These are phyloP conservation scores for Intellagama lesueurii DNA, from an alignment of 2,797 vertebrate species.

Conservation along the genomic window DNA sequence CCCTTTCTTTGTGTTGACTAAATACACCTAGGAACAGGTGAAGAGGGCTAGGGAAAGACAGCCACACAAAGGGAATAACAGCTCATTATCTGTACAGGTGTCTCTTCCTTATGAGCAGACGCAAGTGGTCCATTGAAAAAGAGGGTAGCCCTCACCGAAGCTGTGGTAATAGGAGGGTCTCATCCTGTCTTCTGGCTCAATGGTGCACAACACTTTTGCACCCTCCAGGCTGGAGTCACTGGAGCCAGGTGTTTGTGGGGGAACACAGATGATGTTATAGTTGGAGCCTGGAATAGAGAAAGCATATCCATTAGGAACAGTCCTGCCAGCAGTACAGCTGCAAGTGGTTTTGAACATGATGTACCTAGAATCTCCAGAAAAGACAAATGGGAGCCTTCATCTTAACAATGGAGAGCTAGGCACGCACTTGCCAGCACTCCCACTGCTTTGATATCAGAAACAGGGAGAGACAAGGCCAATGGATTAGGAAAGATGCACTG, in stretches of 20 bases:
- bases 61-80: not conserved
- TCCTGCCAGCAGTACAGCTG: no score
- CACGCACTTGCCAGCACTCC: not conserved
- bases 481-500: not conserved
- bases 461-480: no score
- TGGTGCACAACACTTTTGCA: slow-evolving; percentile 86
- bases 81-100: not conserved
- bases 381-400: not conserved
- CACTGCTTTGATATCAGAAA: not conserved
- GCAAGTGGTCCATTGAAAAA: accelerated
- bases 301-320: not conserved
- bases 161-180: slow-evolving; percentile 95
- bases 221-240: slow-evolving; percentile 82
- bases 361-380: not conserved
- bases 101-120: not conserved
- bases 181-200: slow-evolving; percentile 80
- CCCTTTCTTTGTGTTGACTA: no score
- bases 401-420: not conserved
- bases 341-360: not conserved
- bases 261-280: slow-evolving; percentile 91
- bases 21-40: not conserved
- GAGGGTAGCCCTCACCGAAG: slow-evolving; percentile 84
- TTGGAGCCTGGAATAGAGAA: slow-evolving; percentile 80
- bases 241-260: slow-evolving; percentile 75
- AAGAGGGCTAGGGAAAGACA: no score